Evolutionary conservation across 2,888 invertebrate species (phyloP), one percentile per base, ranked within the genome.

Genomic region (Ormyrus pomaceus): DNA sequence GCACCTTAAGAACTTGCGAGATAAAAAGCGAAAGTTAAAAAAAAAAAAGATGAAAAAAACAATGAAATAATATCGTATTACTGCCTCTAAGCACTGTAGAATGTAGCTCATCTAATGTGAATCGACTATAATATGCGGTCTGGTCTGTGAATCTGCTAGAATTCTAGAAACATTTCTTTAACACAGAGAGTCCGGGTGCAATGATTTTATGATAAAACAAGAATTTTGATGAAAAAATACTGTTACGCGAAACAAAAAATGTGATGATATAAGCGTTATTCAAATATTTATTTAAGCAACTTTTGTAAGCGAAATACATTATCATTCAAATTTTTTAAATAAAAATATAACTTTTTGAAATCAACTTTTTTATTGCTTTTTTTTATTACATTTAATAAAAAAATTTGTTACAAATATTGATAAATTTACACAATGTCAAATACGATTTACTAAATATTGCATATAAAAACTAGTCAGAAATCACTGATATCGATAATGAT

Each of bases 71-170:
- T 83, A 83, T 86, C 85, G 84, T 85, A 85, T 87, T 88, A 89
- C 88, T 88, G 87, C 89, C 88, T 88, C 85, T 85, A 84, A 83
- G 83, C 84, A 86, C 84, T 81, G 83, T 87, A 87, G 84, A 82
- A 83, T 86, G 85, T 83, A 86, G 84, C 83, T 86, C 85, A 83
- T 83, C 78, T 76, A 85, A 83, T 84, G 85, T 85, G 82, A 83
- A 84, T 84, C 83, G 82, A 82, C 81, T 82, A 83, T 82, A 82
- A 71, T 77, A 68, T 19, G 66, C 64, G 77, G 65, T 71, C 65
- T 62, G 55, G 51, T 72, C 72, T 66, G 45, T 53, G 58, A 76
- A 76, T 79, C 66, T 64, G 46, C 61, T 75, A 75, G 61, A 71
- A 75, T 79, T 75, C 56, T 59, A 58, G 73, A 64, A 64, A 46